These are phyloP conservation scores for Lathronympha strigana DNA, from an alignment of 2,888 invertebrate species.

Conservation along the genomic window DNA sequence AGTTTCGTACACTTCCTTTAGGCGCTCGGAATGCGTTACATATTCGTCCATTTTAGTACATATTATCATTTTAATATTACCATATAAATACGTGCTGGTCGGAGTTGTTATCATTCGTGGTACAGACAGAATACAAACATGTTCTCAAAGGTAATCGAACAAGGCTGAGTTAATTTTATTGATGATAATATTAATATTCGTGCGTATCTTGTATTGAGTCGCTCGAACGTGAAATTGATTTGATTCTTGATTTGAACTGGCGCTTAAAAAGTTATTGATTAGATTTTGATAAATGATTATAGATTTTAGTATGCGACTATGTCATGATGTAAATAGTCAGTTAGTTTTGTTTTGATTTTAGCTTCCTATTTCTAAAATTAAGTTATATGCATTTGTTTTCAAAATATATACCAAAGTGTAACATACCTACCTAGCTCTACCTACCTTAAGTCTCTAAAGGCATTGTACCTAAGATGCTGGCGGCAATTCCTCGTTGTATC, in stretches of 20 bases:
- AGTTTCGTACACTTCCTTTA: slow-evolving; percentile 38
- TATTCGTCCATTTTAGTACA: slow-evolving; percentile 34
- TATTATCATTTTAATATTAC: slow-evolving; percentile 44
- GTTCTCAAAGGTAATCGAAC: slow-evolving; percentile 61
- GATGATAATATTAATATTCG: slow-evolving; percentile 12
- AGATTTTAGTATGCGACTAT: too few relatives aligned
- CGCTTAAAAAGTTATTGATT: not conserved
- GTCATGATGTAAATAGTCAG: too few relatives aligned
- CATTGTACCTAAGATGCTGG: too few relatives aligned
- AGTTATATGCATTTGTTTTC: too few relatives aligned
- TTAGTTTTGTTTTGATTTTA: too few relatives aligned
- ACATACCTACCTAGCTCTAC: too few relatives aligned
- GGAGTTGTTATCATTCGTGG: slow-evolving; percentile 53
- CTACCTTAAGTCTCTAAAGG: too few relatives aligned
- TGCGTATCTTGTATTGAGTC: slow-evolving; percentile 20
- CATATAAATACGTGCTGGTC: slow-evolving; percentile 54
- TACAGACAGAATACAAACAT: slow-evolving; percentile 54
- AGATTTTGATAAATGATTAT: too few relatives aligned
- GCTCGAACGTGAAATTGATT: slow-evolving; percentile 6
- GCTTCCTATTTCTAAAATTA: too few relatives aligned
- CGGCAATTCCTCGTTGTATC: too few relatives aligned
- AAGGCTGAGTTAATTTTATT: slow-evolving; percentile 26
- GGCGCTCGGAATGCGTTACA: slow-evolving; percentile 40
- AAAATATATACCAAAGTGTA: too few relatives aligned
- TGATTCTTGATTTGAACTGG: slow-evolving; percentile 8